Evolutionary conservation across 1,140 invertebrate species (phyloP), one percentile per base, ranked within the genome.

Genomic region (Metaphire vulgaris): DNA sequence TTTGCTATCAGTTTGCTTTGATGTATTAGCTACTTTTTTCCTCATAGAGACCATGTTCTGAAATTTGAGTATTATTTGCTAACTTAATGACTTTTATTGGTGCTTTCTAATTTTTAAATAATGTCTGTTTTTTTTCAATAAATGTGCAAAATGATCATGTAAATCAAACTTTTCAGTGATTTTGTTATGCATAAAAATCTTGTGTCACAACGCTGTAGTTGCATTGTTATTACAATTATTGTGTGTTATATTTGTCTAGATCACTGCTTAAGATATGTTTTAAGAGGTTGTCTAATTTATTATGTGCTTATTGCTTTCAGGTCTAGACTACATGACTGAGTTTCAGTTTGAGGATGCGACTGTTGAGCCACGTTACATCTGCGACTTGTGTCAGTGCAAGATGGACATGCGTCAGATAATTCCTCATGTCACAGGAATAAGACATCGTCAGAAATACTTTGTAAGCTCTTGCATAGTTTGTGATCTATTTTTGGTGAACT

Each of bases 311-410:
- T 28, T 31, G 30, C 2, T 28, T 31, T 6, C 28, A 69, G 67
- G 67, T 14, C n/a, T 69, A 14, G 67, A 69, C 30, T 69, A 69
- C 67, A 69, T 69, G 67, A 69, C 67, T 69, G 67, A 69, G 67
- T 69, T 28, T 69, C 67, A 69, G 30, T 2, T 31, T 6, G 30
- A 69, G 30, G 67, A 69, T 12, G 12, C 2, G 2, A 31, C n/a
- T 6, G n/a, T 28, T 6, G 67, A 69, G 30, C 67, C 67, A 31
- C n/a, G 67, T 28, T 69, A 69, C 67, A 28, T 69, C n/a, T 69
- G 67, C 28, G 67, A 69, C 30, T 26, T 69, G 67, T 69, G 67
- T 69, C n/a, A 28, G 67, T 28, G 67, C 30, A 69, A 69, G 67
- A 69, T 69, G 67, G 67, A 69, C 28, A 31, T 69, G n/a, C n/a